Percentiles rank a stretch among this genome's conserved stretches.
These are phyloP conservation scores for Lottia gigantea DNA, from an alignment of 2,888 invertebrate genomes.

Conservation along the genomic window DNA sequence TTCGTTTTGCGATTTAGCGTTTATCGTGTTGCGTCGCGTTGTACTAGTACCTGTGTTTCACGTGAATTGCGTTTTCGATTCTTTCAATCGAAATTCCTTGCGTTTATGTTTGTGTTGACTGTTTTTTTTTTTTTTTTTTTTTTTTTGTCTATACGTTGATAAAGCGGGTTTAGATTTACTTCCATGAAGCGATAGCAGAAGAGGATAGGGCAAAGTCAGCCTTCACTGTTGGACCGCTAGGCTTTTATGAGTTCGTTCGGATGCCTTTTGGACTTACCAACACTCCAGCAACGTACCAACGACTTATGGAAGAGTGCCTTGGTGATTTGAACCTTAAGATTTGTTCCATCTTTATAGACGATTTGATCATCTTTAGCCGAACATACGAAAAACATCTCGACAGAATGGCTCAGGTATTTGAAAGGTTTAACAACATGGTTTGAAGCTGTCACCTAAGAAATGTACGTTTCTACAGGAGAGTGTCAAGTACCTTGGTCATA, in stretches of 20 bases:
- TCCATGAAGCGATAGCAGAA: not conserved
- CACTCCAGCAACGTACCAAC: not conserved
- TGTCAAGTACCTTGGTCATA: not conserved
- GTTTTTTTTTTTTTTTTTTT: no score
- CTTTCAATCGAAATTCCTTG: no score
- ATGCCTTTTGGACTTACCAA: not conserved
- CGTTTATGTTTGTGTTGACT: no score
- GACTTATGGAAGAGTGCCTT: not conserved
- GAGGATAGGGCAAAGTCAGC: not conserved
- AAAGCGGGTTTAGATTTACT: no score
- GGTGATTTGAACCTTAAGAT: conserved; percentile 17
- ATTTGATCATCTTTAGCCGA: conserved; percentile 21
- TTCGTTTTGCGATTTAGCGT: no score
- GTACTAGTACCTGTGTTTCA: no score
- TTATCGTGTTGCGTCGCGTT: no score
- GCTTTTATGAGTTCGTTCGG: not conserved
- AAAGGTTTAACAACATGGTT: conserved; percentile 19
- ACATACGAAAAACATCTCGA: conserved; percentile 20
- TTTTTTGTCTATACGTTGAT: no score
- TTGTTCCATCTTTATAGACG: not conserved
- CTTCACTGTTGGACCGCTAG: not conserved
- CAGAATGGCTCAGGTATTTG: not conserved
- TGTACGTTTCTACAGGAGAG: not conserved
- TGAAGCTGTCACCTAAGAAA: conserved; percentile 8
- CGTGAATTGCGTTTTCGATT: no score